Evolutionary conservation across 1,140 invertebrate genomes (phyloP), one percentile per base, ranked within the genome.

Genomic region (Heterodera carotae): DNA sequence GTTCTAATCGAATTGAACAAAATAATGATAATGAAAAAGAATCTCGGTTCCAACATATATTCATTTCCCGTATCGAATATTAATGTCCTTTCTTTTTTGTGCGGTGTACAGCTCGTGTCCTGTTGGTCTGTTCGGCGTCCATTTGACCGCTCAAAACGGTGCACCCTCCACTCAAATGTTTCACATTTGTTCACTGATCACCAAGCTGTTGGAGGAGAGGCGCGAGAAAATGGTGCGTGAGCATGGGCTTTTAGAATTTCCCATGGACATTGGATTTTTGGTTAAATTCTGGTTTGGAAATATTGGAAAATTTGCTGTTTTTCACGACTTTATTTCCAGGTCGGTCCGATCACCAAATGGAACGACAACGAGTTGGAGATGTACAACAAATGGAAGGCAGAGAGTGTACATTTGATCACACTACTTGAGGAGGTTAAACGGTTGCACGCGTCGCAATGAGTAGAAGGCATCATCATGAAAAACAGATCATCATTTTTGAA

Each of bases 361-460:
- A 67, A 67, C 66, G 39, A 43, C 12, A 67, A 67, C 66, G 39
- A 67, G 33, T 22, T 67, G 66, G 66, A 67, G 66, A 67, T 67
- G 34, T 34, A 43, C 66, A 67, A 67, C 33, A 67, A 22, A 15
- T 36, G 66, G 39, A 43, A 67, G 39, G 34, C 33, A 15, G 39
- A 67, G 18, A 34, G 34, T 36, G 39, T 43, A 15, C 33, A 67
- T 34, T 15, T 34, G 34, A 43, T 43, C 18, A 36, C 39, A 34
- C 18, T 67, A 15, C 34, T 43, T 15, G 34, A 43, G 66, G 39
- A 67, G 34, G 39, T 67, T 15, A 34, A 36, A 36, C 34, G 34
- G 4, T 18, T 43, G 39, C 34, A 67, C 66, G 66, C 66, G 0
- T 67, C 48, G 10, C 8, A 53, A 53, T 53, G 18, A 53, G 39